Evolutionary conservation across 2,888 invertebrate genomes (phyloP), one percentile per base, ranked within the genome.

Genomic region (Cerastis leucographa): DNA sequence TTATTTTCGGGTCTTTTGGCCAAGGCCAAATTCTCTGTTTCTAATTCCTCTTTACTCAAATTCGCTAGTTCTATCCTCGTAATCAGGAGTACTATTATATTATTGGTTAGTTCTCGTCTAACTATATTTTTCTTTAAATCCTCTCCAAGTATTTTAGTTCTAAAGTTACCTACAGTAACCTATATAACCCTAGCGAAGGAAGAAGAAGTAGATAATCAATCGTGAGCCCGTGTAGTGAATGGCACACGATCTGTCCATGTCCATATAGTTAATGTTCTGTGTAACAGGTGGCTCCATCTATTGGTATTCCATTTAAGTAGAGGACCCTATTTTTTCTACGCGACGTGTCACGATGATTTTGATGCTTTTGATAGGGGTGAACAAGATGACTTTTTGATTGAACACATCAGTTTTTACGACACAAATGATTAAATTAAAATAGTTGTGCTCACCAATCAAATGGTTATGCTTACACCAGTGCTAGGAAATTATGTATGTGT

Each of bases 251-350:
- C 84, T 71, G 59, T 84, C 68, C 74, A 67, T 71, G 84, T 86
- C 84, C 61, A 67, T 61, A 70, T 84, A 79, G 84, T 86, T 83
- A 84, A 86, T 84, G 86, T 74, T 51, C 74, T 19, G 49, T 67
- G 84, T 84, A 84, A 84, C 84, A 84, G 86, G 84, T 84, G 86
- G 80, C 69, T 83, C 71, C 84, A 79, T 78, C 84, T 84, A 83
- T 71, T 74, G 84, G 84, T 72, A 70, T 74, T 78, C 66, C 40
- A 72, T 86, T 83, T 74, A 70, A 72, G 84, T 74, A 69, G 54
- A 85, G 12, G 44, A 74, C 71, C 71, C 54, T 35, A 83, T 25
- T 74, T 79, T 83, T 86, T 79, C 35, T 44, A 42, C 40, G 8
- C 29, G 42, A 66, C 35, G 54, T 67, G 83, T 5, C 11, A 46